Evolutionary conservation across 2,888 invertebrate genomes (phyloP).

Genomic region (Exephanes ischioxanthus): DNA sequence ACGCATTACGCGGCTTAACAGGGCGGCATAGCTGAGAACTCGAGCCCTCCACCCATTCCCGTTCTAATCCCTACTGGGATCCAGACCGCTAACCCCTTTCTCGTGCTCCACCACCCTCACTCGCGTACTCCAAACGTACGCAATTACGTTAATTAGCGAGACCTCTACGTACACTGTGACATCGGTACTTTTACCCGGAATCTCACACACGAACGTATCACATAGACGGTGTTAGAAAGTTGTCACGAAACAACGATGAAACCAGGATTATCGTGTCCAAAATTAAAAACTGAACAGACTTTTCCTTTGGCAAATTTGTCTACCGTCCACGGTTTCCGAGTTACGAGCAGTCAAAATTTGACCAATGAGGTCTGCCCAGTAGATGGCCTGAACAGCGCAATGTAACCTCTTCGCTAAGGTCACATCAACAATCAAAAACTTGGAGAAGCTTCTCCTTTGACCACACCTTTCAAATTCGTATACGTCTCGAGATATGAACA

Average conservation of each 20-base stretch:
- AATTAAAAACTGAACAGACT: not conserved
- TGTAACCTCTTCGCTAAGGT: too few species aligned
- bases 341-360: not conserved
- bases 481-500: too few species aligned
- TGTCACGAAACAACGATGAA: not conserved
- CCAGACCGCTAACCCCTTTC: constrained; percentile 19
- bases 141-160: constrained; percentile 61
- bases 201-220: not conserved
- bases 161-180: constrained; percentile 16
- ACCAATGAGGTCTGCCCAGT: too few species aligned
- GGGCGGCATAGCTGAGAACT: constrained; percentile 28
- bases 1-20: constrained; percentile 58
- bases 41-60: constrained; percentile 41
- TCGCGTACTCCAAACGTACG: constrained; percentile 45
- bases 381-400: too few species aligned
- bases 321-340: not conserved
- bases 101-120: constrained; percentile 32
- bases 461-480: too few species aligned
- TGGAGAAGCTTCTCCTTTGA: too few species aligned
- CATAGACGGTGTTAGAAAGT: not conserved
- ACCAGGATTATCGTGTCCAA: not conserved
- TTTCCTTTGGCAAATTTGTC: not conserved
- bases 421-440: too few species aligned
- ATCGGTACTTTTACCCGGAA: constrained; percentile 41
- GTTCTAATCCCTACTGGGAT: constrained; percentile 46